A percentile compares a stretch with the other conserved stretches of the same genome.
These are phyloP conservation scores for Aptenodytes forsteri DNA, from an alignment of 2,113 vertebrate genomes.

Conservation along the genomic window DNA sequence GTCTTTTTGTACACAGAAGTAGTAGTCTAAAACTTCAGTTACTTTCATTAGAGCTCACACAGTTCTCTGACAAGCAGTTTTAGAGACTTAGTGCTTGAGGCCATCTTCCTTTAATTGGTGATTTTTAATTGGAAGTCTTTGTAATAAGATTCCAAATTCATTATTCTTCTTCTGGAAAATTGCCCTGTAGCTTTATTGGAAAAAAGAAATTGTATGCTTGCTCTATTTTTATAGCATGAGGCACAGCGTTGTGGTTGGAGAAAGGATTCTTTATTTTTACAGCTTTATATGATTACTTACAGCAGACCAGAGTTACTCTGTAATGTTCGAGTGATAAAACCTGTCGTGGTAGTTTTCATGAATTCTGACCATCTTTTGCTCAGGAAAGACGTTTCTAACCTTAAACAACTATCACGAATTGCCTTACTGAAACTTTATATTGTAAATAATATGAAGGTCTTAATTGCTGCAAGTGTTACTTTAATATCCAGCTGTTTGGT, in stretches of 20 bases:
- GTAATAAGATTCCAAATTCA: constrained; percentile 12
- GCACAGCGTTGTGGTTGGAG: not conserved
- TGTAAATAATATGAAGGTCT: not conserved
- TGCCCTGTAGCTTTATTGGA: constrained; percentile 1
- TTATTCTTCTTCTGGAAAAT: constrained; percentile 38
- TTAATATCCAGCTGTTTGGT: not conserved
- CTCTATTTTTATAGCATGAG: constrained; percentile 43
- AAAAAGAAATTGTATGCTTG: not conserved
- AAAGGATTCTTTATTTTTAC: constrained; percentile 35
- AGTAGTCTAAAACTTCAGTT: not conserved
- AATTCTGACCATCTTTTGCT: constrained; percentile 14
- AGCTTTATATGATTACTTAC: constrained; percentile 31
- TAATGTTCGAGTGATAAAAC: not conserved
- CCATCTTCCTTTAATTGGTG: constrained; percentile 42
- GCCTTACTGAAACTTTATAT: not conserved
- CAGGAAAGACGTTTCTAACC: not conserved
- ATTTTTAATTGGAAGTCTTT: constrained; percentile 36
- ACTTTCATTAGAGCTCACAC: constrained; percentile 1
- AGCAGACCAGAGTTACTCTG: not conserved
- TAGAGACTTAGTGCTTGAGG: not conserved
- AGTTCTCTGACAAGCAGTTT: constrained; percentile 10
- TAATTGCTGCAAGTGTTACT: not conserved
- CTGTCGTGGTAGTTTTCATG: not conserved
- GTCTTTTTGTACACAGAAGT: not conserved
- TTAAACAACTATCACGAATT: not conserved